Conservation (phyloP, 2,113 vertebrate genomes). For the Periophthalmus modestus region DNA sequence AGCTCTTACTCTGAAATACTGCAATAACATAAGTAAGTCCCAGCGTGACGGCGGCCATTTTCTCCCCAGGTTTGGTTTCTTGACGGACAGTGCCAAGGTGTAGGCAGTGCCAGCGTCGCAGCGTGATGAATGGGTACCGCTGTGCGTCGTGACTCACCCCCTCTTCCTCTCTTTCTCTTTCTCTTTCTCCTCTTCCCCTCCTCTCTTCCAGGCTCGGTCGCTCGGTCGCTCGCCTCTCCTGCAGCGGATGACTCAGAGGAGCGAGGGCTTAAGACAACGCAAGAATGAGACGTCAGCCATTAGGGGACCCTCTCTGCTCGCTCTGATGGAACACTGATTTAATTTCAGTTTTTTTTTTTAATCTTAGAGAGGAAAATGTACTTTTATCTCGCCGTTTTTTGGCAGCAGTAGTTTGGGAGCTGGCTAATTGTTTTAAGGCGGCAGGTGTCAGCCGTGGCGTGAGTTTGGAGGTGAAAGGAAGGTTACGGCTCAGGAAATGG, state of each 20-base stretch:
- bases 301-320: slow-evolving; percentile 49
- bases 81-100: slow-evolving; percentile 60
- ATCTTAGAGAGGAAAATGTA: slow-evolving; percentile 53
- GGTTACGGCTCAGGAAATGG: slow-evolving; percentile 27
- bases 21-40: slow-evolving; percentile 34
- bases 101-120: slow-evolving; percentile 46
- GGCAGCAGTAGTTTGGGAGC: slow-evolving; percentile 41
- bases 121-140: slow-evolving; percentile 66
- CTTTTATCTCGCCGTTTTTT: slow-evolving; percentile 49
- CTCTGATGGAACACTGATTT: slow-evolving; percentile 62
- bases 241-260: slow-evolving; percentile 67
- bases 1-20: slow-evolving; percentile 15
- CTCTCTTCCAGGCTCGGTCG: slow-evolving; percentile 45
- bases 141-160: slow-evolving; percentile 70
- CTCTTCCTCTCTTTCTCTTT: slow-evolving; percentile 22
- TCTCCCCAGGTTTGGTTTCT: slow-evolving; percentile 38
- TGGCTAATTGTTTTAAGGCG: slow-evolving; percentile 70
- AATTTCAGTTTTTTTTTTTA: slow-evolving; percentile 58
- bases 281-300: slow-evolving; percentile 50
- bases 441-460: slow-evolving; percentile 60
- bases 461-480: slow-evolving; percentile 35
- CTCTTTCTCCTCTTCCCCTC: slow-evolving; percentile 39
- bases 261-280: slow-evolving; percentile 59
- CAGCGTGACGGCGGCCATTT: slow-evolving; percentile 45
- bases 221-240: slow-evolving; percentile 54